Percentiles rank a stretch among this genome's conserved stretches.
Evolutionary conservation across 2,797 vertebrate genomes (phyloP).

Genomic region (Neoniphon sammara): DNA sequence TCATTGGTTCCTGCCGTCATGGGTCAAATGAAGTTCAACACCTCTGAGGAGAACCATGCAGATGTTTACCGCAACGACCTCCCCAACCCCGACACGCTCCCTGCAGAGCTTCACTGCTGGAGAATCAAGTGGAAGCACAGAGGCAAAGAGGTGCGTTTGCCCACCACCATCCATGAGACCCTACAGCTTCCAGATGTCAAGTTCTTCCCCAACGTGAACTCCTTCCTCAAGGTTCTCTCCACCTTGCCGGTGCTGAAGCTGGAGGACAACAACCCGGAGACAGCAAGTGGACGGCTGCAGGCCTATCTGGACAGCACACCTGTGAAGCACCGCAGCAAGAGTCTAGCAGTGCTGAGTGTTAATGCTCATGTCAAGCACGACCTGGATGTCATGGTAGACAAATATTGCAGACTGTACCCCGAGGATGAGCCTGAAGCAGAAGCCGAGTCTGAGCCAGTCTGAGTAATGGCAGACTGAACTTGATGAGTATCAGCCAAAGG

Average conservation of each 20-base stretch:
- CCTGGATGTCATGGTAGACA: slow-evolving; percentile 95
- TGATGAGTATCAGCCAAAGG: background rate
- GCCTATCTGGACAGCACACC: slow-evolving; percentile 86
- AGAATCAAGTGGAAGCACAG: slow-evolving; percentile 98
- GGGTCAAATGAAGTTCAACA: slow-evolving; percentile 98
- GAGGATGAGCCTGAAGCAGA: slow-evolving; percentile 83
- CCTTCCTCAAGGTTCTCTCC: slow-evolving; percentile 91
- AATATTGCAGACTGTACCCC: slow-evolving; percentile 91
- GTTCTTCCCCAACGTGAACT: slow-evolving; percentile 96
- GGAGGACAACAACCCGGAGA: slow-evolving; percentile 81
- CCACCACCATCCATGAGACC: slow-evolving; percentile 93
- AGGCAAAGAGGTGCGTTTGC: slow-evolving; percentile 94
- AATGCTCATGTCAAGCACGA: slow-evolving; percentile 93
- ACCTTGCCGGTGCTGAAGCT: slow-evolving; percentile 90
- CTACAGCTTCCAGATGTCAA: slow-evolving; percentile 95
- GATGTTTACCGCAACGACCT: slow-evolving; percentile 92
- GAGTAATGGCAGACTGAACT: background rate
- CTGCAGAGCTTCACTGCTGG: slow-evolving; percentile 97
- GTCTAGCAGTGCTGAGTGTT: slow-evolving; percentile 90
- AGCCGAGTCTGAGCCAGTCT: slow-evolving; percentile 33
- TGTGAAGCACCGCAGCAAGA: slow-evolving; percentile 86
- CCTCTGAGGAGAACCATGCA: slow-evolving; percentile 91
- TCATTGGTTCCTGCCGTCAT: slow-evolving; percentile 95
- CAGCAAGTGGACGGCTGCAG: slow-evolving; percentile 86
- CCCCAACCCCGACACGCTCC: slow-evolving; percentile 93